Base-by-base conservation (phyloP, 2,113 vertebrate genomes). In the Grammomys surdaster region DNA sequence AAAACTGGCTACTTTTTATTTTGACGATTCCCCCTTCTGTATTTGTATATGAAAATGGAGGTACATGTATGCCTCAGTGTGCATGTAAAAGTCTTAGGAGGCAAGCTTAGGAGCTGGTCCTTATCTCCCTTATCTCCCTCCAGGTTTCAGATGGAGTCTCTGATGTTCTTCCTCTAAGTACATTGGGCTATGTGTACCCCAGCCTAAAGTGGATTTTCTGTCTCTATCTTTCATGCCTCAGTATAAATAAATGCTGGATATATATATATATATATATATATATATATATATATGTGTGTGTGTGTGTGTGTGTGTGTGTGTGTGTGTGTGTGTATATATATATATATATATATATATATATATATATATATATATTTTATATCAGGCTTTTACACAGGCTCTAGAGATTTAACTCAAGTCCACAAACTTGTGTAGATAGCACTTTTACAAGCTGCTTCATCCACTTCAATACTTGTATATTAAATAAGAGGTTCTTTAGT, bases 401-500 rank as follows among this genome's bases (percentile, higher is more conserved):
- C 8, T 86, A 16, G 40, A 67, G 40, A 67, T 86, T 65, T 67
- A 65, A 65, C 31, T 48, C 8, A 48, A 26, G 26, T 67, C 4
- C 16, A 33, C 82, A 67, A 46, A 67, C 40, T 20, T 67, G 8
- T 33, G 4, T 33, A 16, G 28, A 65, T 33, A 85, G 8, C 9
- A 86, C 40, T 67, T 67, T 65, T 65, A 46, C n/a, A 26, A 63
- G 13, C 13, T 63, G 24, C 12, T 84, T 63, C 16, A 65, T 43
- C 60, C 5, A 46, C 82, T 28, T 65, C 40, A 65, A 33, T 46
- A 19, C 9, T 48, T 28, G 14, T 48, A 67, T 67, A 65, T 56
- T 67, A 67, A 96, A 40, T 1, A 75, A 90, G 86, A 89, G 78
- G 11, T 76, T 63, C 1, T 84, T 96, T 92, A 12, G 80, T 58